These are phyloP conservation scores for Tretioscincus oriximinensis DNA, from an alignment of 2,113 vertebrate species.

Conservation along the genomic window DNA sequence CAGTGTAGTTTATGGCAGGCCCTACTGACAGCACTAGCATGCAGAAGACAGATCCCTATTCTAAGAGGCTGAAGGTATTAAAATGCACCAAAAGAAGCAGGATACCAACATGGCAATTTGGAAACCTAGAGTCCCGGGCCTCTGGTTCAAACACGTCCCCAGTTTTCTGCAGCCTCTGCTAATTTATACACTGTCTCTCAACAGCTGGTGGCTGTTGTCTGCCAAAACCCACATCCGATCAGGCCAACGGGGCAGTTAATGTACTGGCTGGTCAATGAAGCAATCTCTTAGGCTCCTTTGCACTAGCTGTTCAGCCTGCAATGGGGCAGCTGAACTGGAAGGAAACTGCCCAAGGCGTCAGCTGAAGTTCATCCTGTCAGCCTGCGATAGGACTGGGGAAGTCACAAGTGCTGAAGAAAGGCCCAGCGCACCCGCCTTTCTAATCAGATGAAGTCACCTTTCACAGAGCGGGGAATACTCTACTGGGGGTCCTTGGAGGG, in stretches of 20 bases:
- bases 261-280: constrained; percentile 74
- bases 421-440: neutral
- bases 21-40: too few species aligned
- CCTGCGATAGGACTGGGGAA: constrained; percentile 33
- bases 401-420: constrained; percentile 47
- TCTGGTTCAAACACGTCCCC: constrained; percentile 65
- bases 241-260: constrained; percentile 73
- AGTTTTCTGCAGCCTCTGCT: constrained; percentile 62
- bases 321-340: constrained; percentile 72
- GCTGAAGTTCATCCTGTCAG: constrained; percentile 65
- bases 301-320: constrained; percentile 59
- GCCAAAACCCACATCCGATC: constrained; percentile 68
- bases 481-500: neutral
- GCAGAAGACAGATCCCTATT: too few species aligned
- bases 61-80: constrained; percentile 20
- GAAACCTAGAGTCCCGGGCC: constrained; percentile 57
- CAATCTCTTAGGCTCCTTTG: constrained; percentile 65
- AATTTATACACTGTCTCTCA: constrained; percentile 70
- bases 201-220: constrained; percentile 70
- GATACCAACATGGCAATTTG: constrained; percentile 46
- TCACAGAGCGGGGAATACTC: neutral
- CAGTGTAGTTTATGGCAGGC: too few species aligned
- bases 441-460: neutral
- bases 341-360: constrained; percentile 61
- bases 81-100: constrained; percentile 27